A percentile compares a stretch with the other conserved stretches of the same genome.
phyloP scores from a whole-genome alignment of 2,113 vertebrate genomes.

The Sphaerodactylus townsendi region DNA sequence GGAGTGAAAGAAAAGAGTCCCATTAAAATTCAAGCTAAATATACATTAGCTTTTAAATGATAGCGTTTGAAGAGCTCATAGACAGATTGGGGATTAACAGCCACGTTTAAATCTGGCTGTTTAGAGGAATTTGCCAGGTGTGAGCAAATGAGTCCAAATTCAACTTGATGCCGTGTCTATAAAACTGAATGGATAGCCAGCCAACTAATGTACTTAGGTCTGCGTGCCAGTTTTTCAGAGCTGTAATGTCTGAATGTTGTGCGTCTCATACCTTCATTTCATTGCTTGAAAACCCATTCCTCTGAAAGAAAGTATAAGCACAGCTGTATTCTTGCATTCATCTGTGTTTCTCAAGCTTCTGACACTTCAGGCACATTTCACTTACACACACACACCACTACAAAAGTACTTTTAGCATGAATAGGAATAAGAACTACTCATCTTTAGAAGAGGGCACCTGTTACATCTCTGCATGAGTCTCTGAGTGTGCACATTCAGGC shows the following conservation, averaged over 20 bases:
- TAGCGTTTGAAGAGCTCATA: neutral
- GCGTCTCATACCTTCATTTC: conserved; percentile 2
- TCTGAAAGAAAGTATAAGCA: conserved; percentile 16
- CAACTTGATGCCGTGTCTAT: neutral
- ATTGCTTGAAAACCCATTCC: conserved; percentile 13
- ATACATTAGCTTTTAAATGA: conserved; percentile 11
- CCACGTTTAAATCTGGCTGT: conserved; percentile 17
- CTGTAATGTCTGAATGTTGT: fast-evolving
- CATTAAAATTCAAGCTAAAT: neutral
- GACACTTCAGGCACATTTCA: neutral
- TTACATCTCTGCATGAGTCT: conserved; percentile 6
- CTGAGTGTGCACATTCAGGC: no score
- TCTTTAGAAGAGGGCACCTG: no score
- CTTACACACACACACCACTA: no score
- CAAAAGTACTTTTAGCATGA: no score
- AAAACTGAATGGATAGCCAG: fast-evolving
- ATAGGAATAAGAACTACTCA: no score
- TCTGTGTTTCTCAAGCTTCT: neutral
- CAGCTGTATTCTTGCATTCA: neutral
- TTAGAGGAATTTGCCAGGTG: neutral
- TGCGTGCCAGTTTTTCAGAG: neutral
- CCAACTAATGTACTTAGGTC: neutral
- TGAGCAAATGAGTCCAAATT: conserved; percentile 28
- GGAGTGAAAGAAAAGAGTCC: neutral
- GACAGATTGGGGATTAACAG: neutral